These are phyloP conservation scores for Sardina pilchardus DNA, from an alignment of 2,113 vertebrate species.

Conservation along the genomic window DNA sequence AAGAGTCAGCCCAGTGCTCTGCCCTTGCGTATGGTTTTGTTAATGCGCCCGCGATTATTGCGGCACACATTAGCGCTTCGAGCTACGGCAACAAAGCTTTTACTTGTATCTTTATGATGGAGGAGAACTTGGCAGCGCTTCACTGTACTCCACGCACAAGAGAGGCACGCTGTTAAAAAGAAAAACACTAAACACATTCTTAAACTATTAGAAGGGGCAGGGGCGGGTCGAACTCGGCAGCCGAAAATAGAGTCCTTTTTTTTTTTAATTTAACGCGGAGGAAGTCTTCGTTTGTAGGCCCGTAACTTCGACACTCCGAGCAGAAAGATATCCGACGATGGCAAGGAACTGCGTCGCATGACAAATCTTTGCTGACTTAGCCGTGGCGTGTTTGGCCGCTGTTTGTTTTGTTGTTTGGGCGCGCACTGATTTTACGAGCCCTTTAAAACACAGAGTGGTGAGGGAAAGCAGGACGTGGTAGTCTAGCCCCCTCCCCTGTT, in stretches of 20 bases:
- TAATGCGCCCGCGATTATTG: neutral
- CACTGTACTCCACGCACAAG: neutral
- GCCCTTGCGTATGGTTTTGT: neutral
- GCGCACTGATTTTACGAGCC: conserved; percentile 23
- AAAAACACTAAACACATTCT: conserved; percentile 8
- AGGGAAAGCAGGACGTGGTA: neutral
- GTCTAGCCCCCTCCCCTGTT: neutral
- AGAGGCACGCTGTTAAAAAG: neutral
- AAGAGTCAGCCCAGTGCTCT: neutral
- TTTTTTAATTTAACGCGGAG: neutral
- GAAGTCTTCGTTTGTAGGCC: neutral
- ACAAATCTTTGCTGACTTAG: neutral
- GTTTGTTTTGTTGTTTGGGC: conserved; percentile 14
- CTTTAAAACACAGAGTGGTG: conserved; percentile 19
- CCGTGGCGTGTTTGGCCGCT: neutral
- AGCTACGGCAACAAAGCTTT: neutral
- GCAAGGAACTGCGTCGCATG: neutral
- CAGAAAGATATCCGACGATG: neutral
- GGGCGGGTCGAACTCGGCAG: neutral
- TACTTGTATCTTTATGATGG: neutral
- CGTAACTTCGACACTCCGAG: neutral
- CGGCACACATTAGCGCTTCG: neutral
- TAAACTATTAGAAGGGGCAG: conserved; percentile 1
- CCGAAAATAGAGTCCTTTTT: neutral
- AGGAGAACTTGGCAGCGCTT: neutral